phyloP scores from a whole-genome alignment of 2,888 invertebrate genomes.

The Junonia oenone region DNA sequence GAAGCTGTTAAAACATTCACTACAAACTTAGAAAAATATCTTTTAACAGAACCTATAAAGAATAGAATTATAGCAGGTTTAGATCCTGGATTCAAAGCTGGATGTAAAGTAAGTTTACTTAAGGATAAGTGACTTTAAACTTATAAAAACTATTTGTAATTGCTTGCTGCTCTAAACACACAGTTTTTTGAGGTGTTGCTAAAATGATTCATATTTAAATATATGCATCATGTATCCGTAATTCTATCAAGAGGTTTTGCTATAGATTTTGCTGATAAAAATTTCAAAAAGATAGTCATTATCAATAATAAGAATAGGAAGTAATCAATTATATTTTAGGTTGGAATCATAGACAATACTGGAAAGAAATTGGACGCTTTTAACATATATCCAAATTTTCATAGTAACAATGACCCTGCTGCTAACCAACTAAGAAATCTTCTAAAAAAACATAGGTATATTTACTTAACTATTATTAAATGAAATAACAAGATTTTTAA shows the following conservation, averaged over 20 bases:
- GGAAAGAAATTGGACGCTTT: constrained; percentile 84
- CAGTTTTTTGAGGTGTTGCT: too few relatives aligned
- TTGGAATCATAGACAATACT: constrained; percentile 86
- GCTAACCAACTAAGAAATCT: constrained; percentile 71
- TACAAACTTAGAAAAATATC: constrained; percentile 89
- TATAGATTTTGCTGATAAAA: too few relatives aligned
- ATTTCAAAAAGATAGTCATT: too few relatives aligned
- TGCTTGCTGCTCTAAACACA: too few relatives aligned
- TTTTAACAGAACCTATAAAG: constrained; percentile 89
- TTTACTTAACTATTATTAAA: not conserved
- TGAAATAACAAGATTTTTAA: too few relatives aligned
- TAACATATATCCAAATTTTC: constrained; percentile 83
- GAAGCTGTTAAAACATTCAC: constrained; percentile 92
- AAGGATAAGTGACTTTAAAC: too few relatives aligned
- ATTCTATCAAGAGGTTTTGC: too few relatives aligned
- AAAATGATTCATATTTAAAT: too few relatives aligned
- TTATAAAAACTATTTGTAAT: too few relatives aligned
- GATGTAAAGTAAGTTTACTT: constrained; percentile 90
- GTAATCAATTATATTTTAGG: constrained; percentile 34
- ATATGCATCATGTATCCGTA: too few relatives aligned
- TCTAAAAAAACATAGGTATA: constrained; percentile 77
- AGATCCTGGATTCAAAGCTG: constrained; percentile 93
- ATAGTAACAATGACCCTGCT: constrained; percentile 58
- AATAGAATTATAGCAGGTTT: constrained; percentile 90
- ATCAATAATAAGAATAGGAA: too few relatives aligned